Evolutionary conservation across 2,888 invertebrate genomes (phyloP), one percentile per base, ranked within the genome.

Genomic region (Eurytoma californica): DNA sequence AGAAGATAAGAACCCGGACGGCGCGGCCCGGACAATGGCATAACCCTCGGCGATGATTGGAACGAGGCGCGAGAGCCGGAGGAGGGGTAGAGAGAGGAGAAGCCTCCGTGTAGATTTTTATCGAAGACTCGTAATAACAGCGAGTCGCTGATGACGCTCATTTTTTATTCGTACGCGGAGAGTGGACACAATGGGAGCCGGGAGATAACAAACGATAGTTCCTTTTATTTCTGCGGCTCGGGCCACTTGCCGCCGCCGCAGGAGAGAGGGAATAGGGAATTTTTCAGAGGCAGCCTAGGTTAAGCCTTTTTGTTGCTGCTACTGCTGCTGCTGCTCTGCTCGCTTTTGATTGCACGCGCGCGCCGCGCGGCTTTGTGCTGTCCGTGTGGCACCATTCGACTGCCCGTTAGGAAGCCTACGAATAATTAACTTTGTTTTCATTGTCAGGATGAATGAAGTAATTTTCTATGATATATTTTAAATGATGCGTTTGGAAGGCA

Each of bases 121-220:
- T 72, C 72, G 72, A 66, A 60, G 55, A 30, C 49, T 70, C 77
- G 72, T 77, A 77, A 77, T 77, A 77, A 72, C 72, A 58, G 65
- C 77, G 39, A 58, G 65, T 60, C 66, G 78, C 57, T 78, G 78
- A 78, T 78, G 78, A 73, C 61, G 78, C 61, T 72, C 66, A 72
- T 72, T 77, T 77, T 77, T 77, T 61, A 77, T 60, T 58, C 63
- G 14, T 28, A 24, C 51, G 49, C 49, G 47, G 20, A 18, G 68
- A 57, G 55, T 18, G 18, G 55, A 68, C 39, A 68, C 68, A 68
- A 68, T 68, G 55, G 57, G 14, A 30, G 16, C 9, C 39, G 55
- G 49, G 20, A 49, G 49, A 70, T 70, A 70, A 70, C 58, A 70
- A 60, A 70, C 70, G 60, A 70, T 70, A 60, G 70, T 14, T 60